Evolutionary conservation across 2,113 vertebrate genomes (phyloP).

Genomic region (Sigmodon hispidus): DNA sequence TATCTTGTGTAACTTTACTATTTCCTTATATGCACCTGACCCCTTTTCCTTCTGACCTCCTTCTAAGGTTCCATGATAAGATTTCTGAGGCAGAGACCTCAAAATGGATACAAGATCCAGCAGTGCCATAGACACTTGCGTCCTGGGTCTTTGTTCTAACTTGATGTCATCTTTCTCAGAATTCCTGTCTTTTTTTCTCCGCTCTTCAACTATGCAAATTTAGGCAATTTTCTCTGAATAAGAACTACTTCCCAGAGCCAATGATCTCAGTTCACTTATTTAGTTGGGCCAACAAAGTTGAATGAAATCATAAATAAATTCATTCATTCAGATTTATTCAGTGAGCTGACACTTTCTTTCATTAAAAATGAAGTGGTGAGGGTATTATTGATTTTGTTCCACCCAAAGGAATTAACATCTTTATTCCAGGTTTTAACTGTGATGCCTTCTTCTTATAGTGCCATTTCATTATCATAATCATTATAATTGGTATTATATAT

Average conservation of each 20-base stretch:
- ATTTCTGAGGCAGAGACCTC: background rate
- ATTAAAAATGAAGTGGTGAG: background rate
- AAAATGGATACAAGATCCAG: background rate
- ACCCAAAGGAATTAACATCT: background rate
- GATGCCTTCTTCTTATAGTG: background rate
- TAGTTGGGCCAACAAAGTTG: background rate
- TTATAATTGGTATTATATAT: background rate
- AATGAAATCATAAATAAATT: background rate
- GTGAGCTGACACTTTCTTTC: background rate
- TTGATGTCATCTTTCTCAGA: background rate
- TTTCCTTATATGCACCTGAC: background rate
- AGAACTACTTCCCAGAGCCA: background rate
- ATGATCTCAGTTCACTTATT: background rate
- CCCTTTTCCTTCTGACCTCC: background rate
- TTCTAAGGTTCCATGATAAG: background rate
- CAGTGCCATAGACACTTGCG: background rate
- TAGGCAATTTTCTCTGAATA: conserved; percentile 28
- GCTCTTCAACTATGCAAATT: background rate
- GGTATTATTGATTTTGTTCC: background rate
- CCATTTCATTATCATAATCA: background rate
- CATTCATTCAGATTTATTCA: background rate
- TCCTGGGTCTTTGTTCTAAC: background rate
- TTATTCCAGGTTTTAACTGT: background rate
- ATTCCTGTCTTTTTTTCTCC: background rate
- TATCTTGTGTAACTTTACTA: background rate